Conservation (phyloP, 2,113 vertebrate species). For the Thalassarche chlororhynchos region DNA sequence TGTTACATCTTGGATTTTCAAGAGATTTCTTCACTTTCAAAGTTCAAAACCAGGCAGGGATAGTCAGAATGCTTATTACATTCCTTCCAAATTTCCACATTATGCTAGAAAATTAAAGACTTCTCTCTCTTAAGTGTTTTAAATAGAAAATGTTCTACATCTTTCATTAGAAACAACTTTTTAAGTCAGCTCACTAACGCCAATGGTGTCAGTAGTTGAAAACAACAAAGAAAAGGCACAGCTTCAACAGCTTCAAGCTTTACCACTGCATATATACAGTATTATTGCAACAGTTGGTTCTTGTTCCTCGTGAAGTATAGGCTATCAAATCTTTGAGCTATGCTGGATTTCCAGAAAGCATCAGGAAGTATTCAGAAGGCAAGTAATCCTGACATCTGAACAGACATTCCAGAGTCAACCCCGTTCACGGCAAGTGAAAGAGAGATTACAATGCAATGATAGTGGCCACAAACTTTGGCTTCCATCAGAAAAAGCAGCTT, state of each 20-base stretch:
- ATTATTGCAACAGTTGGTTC: background rate
- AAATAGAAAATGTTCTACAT: background rate
- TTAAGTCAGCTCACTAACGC: background rate
- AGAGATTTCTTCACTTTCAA: background rate
- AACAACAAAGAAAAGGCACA: background rate
- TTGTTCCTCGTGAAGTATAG: fast-evolving
- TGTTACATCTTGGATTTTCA: background rate
- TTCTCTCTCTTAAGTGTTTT: background rate
- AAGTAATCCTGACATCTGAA: background rate
- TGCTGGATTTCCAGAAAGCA: background rate
- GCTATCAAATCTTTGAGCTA: background rate
- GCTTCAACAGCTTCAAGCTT: background rate
- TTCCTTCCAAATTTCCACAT: background rate
- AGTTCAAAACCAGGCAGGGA: background rate
- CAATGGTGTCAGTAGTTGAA: background rate
- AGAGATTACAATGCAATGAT: background rate
- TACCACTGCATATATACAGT: background rate
- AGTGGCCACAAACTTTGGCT: background rate
- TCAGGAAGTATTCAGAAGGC: background rate
- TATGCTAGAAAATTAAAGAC: background rate
- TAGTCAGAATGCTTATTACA: background rate
- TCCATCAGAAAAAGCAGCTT: background rate
- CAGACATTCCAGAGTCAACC: background rate
- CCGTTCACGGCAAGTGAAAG: background rate
- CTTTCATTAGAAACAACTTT: background rate